Conservation (phyloP, 1,140 invertebrate species). For the Bicyclus anynana region DNA sequence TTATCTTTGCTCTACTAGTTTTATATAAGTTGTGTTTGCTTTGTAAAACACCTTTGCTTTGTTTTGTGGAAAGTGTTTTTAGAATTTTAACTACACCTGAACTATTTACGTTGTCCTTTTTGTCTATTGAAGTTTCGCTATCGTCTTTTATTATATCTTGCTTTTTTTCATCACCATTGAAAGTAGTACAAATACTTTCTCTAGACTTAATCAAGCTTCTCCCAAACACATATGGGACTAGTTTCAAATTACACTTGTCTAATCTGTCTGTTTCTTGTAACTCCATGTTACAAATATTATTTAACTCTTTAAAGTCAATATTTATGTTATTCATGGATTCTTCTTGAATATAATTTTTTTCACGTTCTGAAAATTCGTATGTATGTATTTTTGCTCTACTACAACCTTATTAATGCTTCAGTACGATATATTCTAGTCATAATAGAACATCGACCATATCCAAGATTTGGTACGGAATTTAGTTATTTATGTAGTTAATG, state of each 20-base stretch:
- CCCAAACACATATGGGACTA: not conserved
- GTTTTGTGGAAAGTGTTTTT: not conserved
- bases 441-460: too few species aligned
- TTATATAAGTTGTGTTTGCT: constrained; percentile 23
- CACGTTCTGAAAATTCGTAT: not conserved
- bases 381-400: not conserved
- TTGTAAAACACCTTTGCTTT: constrained; percentile 16
- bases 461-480: not conserved
- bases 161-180: not conserved
- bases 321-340: not conserved
- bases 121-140: not conserved
- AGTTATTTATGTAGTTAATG: not conserved
- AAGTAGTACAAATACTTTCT: not conserved
- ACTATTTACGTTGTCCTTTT: not conserved
- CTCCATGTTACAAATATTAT: not conserved
- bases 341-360: not conserved
- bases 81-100: not conserved
- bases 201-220: not conserved
- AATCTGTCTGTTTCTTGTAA: not conserved
- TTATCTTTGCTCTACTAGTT: constrained; percentile 23
- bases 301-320: not conserved
- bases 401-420: too few species aligned
- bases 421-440: too few species aligned
- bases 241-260: not conserved
- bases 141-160: not conserved